Evolutionary conservation across 2,113 vertebrate genomes (phyloP), one percentile per base, ranked within the genome.

Genomic region (Dicrurus megarhynchus): DNA sequence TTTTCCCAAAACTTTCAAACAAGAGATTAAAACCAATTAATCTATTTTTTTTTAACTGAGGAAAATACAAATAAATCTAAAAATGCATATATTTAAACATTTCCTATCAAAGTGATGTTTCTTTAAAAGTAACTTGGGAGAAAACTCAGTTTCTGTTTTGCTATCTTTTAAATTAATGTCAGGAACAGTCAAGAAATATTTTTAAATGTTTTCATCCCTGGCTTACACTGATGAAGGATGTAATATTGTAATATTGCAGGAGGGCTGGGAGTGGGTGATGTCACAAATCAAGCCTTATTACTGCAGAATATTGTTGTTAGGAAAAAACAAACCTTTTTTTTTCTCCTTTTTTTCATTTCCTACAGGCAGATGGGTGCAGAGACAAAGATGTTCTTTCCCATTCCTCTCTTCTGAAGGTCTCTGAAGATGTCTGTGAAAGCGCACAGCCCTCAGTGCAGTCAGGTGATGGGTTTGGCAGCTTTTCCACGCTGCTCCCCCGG

Each of bases 401-500:
- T 47, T 74, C 13, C 16, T 59, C 49, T 37, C 44, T 68, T 21
- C 41, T 50, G 42, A 59, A 81, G 75, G 64, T 68, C 35, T 37
- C 50, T 55, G 33, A 65, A 83, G 56, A 39, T 11, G 19, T 7
- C 16, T 32, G 0, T 14, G 44, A 14, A 64, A 30, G 37, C 0
- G 3, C 27, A 9, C 4, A 27, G 49, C 27, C 30, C 75, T 33
- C 9, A 4, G 32, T 5, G 32, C 42, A 87, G 46, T 10, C 7
- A 8, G 57, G 13, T 6, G 52, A 27, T 11, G 7, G 6, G 11
- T 42, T 47, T 6, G 17, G 35, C 42, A 53, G 52, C 11, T 82
- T 55, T 85, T 35, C 7, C 16, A 5, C 21, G 30, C 22, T 0
- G 0, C 13, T 61, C 3, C 16, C 9, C 6, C 26, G 16, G 35